Evolutionary conservation across 2,113 vertebrate genomes (phyloP).

Genomic region (Mirounga angustirostris): DNA sequence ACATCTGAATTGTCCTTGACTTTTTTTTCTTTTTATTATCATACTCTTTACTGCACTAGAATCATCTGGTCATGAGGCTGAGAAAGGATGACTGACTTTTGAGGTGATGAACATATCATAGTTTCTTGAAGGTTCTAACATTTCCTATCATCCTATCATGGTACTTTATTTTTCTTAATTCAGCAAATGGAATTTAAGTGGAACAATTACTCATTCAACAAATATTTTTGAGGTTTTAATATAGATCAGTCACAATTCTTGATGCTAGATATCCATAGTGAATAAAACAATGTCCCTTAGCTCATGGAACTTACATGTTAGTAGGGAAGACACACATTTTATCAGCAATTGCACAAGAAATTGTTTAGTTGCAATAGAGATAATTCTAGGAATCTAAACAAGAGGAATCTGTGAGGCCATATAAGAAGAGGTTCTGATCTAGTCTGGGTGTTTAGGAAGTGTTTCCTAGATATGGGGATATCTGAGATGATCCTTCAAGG

Average conservation of each 20-base stretch:
- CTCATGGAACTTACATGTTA: background rate
- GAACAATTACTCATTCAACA: background rate
- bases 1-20: background rate
- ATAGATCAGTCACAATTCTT: background rate
- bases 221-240: background rate
- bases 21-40: background rate
- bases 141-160: background rate
- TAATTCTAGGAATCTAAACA: background rate
- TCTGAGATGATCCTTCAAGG: background rate
- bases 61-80: background rate
- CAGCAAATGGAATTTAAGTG: background rate
- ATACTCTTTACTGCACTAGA: background rate
- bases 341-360: background rate
- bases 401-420: background rate
- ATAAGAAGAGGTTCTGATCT: background rate
- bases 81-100: background rate
- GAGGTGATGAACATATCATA: background rate
- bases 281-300: background rate
- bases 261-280: background rate
- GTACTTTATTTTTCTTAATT: background rate
- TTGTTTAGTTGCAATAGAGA: background rate
- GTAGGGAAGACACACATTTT: background rate
- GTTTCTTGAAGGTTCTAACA: background rate
- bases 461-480: background rate
- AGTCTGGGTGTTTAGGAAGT: background rate